Conservation (phyloP, 37 sponge, comb jelly and placozoan genomes). For the Haliclona indistincta region DNA sequence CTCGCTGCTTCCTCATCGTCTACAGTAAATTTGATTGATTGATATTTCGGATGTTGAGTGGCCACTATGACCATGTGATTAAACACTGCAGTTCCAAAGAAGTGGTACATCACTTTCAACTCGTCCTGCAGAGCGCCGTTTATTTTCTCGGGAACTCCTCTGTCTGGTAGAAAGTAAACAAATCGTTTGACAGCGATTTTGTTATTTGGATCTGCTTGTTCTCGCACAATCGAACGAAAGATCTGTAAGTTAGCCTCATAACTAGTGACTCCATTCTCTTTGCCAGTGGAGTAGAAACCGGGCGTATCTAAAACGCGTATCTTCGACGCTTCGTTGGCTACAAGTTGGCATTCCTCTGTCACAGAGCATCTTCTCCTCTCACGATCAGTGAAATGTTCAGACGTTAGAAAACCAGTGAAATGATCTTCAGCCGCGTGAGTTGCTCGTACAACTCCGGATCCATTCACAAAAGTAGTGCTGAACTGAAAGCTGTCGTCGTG, state of each 20-base stretch:
- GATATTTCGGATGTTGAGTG: not conserved
- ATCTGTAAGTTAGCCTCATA: conserved; percentile 4
- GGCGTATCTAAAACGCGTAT: not conserved
- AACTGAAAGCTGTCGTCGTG: no score
- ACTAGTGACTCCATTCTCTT: not conserved
- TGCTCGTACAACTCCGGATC: no score
- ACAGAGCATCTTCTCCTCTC: not conserved
- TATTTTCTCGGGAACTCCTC: not conserved
- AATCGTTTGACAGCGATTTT: not conserved
- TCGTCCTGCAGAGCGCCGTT: not conserved
- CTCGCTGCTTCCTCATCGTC: not conserved
- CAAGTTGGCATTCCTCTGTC: not conserved
- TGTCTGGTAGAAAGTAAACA: conserved; percentile 1
- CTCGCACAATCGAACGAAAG: not conserved
- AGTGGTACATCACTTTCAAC: conserved; percentile 10
- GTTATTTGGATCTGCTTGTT: not conserved
- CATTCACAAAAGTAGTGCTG: no score
- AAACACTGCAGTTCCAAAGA: not conserved
- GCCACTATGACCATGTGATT: not conserved
- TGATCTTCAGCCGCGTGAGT: no score
- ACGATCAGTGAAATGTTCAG: no score
- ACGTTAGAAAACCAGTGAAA: no score
- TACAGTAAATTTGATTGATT: not conserved
- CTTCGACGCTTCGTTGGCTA: not conserved
- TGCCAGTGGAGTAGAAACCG: not conserved